A percentile compares a stretch with the other conserved stretches of the same genome.
Conservation (phyloP, 2,888 invertebrate species). For the Hyposoter didymator region DNA sequence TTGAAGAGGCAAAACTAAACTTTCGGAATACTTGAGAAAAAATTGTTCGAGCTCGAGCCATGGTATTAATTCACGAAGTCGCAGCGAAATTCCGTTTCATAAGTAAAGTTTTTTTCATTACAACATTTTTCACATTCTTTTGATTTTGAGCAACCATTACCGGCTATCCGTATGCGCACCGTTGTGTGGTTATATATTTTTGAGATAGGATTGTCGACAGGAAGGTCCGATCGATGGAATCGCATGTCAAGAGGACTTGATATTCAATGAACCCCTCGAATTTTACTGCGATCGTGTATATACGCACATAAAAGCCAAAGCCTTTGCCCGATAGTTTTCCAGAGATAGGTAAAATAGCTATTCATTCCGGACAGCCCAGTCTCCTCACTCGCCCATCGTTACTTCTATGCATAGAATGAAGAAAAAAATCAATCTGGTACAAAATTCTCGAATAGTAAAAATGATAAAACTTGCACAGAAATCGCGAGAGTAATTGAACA, state of each 20-base stretch:
- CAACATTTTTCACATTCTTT: background rate
- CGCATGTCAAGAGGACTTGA: constrained; percentile 54
- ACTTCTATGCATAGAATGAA: constrained; percentile 40
- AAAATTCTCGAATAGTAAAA: background rate
- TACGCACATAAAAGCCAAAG: constrained; percentile 47
- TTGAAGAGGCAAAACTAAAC: no score
- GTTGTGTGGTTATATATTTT: background rate
- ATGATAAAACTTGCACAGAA: background rate
- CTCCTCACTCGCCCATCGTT: constrained; percentile 8
- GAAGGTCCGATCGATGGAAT: constrained; percentile 25
- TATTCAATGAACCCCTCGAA: constrained; percentile 48
- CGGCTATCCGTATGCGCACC: background rate
- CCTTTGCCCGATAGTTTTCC: constrained; percentile 40
- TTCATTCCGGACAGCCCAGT: constrained; percentile 18
- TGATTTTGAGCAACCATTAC: background rate
- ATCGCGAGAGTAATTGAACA: background rate
- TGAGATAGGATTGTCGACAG: background rate
- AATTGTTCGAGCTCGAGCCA: no score
- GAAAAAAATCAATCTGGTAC: constrained; percentile 23
- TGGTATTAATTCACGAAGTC: no score
- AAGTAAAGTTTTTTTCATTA: background rate
- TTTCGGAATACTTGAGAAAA: no score
- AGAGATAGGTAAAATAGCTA: constrained; percentile 31
- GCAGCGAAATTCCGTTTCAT: background rate
- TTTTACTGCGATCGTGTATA: constrained; percentile 41